Conservation (phyloP, 2,888 invertebrate genomes). For the Cryptus armator region DNA sequence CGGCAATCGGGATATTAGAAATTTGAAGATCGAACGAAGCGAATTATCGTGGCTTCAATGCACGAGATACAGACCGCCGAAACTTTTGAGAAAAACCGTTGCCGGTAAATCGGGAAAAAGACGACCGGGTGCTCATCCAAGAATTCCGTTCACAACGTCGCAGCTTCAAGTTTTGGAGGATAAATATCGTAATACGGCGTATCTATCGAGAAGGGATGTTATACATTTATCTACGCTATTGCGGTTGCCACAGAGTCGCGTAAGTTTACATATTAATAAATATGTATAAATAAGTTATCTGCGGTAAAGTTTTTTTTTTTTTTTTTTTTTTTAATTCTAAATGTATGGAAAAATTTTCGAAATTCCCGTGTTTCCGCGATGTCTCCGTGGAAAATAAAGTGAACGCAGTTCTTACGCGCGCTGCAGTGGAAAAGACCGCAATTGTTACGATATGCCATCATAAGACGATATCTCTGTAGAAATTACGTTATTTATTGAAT, state of each 20-base stretch:
- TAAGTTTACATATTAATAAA: conserved; percentile 81
- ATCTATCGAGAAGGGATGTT: conserved; percentile 90
- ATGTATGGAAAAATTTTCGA: no score
- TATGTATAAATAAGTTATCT: not conserved
- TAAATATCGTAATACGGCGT: conserved; percentile 89
- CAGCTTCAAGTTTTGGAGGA: conserved; percentile 90
- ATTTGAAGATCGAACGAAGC: conserved; percentile 37
- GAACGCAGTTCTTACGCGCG: not conserved
- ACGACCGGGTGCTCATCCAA: conserved; percentile 80
- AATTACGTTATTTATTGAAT: not conserved
- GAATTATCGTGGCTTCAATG: conserved; percentile 88
- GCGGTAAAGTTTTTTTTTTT: not conserved
- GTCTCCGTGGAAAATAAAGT: not conserved
- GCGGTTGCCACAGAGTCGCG: conserved; percentile 90
- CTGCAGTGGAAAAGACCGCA: not conserved
- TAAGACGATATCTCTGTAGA: not conserved
- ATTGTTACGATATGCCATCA: not conserved
- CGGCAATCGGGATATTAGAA: not conserved
- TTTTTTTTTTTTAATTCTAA: not conserved
- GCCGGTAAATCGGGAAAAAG: conserved; percentile 75
- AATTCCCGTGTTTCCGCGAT: no score
- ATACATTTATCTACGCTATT: conserved; percentile 88
- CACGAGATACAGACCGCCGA: conserved; percentile 91
- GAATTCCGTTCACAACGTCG: conserved; percentile 91
- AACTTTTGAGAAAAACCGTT: conserved; percentile 88